Evolutionary conservation across 2,113 vertebrate genomes (phyloP).

Genomic region (Chelonoidis abingdonii): DNA sequence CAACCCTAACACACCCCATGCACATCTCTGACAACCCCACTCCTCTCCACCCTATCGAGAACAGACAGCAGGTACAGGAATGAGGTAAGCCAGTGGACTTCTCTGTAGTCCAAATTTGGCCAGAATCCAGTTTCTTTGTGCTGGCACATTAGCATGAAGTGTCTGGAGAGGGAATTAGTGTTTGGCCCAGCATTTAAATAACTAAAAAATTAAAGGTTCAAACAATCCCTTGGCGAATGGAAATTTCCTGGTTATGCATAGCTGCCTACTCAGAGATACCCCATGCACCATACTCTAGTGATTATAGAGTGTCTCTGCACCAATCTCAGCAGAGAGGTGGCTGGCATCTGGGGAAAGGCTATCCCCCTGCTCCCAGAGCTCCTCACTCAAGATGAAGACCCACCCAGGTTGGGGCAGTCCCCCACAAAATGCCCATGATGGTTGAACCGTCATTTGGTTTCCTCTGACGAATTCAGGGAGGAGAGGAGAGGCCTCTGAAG

Average conservation of each 20-base stretch:
- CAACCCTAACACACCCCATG: neutral
- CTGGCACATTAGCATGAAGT: conserved; percentile 6
- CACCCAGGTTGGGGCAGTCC: neutral
- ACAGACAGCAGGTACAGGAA: neutral
- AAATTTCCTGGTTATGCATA: neutral
- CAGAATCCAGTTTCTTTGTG: neutral
- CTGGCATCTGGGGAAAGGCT: neutral
- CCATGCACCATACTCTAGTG: neutral
- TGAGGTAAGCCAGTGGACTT: neutral
- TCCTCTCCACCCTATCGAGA: no score
- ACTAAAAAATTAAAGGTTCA: neutral
- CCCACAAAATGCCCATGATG: rapidly evolving
- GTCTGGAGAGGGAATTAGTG: neutral
- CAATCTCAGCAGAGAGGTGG: neutral
- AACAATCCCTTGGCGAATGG: neutral
- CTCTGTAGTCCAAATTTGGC: neutral
- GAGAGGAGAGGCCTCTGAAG: neutral
- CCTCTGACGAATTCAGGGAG: neutral
- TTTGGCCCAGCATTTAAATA: neutral
- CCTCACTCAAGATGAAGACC: neutral
- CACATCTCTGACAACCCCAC: rapidly evolving
- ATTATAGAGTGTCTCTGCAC: neutral
- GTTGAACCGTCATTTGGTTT: neutral
- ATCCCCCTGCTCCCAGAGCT: neutral
- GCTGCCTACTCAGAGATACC: neutral